Conservation (phyloP, 2,113 vertebrate species). For the Gracilinanus agilis region DNA sequence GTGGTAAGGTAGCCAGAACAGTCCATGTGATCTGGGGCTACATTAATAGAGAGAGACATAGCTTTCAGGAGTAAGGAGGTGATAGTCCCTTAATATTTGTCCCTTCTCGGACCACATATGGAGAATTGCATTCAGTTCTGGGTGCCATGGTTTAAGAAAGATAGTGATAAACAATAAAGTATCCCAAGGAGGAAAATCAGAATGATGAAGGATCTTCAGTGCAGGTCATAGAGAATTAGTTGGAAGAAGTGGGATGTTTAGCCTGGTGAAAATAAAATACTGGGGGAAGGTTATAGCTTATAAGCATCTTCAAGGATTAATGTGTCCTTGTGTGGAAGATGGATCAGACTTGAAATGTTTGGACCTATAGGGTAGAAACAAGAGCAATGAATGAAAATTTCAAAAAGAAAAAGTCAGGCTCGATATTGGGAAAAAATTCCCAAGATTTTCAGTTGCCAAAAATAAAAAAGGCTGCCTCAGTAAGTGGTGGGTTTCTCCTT, state of each 20-base stretch:
- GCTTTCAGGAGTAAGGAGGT: neutral
- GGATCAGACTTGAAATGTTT: neutral
- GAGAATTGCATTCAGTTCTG: neutral
- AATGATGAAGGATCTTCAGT: neutral
- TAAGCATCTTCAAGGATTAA: neutral
- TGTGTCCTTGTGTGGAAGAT: neutral
- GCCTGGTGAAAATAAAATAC: neutral
- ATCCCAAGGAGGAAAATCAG: neutral
- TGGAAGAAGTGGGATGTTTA: neutral
- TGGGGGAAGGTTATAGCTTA: neutral
- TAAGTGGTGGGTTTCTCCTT: neutral
- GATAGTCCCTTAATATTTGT: neutral
- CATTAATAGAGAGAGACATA: neutral
- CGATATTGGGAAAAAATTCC: neutral
- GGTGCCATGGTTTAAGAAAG: neutral
- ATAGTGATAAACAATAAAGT: neutral
- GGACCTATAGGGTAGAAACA: neutral
- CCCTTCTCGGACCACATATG: neutral
- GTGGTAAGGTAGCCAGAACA: neutral
- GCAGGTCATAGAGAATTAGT: neutral
- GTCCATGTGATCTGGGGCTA: neutral
- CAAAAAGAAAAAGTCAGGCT: neutral
- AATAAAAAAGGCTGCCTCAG: neutral
- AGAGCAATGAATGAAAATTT: neutral
- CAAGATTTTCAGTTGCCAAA: neutral